Conservation (phyloP, 1,140 invertebrate species). For the Meloidogyne floridensis region DNA sequence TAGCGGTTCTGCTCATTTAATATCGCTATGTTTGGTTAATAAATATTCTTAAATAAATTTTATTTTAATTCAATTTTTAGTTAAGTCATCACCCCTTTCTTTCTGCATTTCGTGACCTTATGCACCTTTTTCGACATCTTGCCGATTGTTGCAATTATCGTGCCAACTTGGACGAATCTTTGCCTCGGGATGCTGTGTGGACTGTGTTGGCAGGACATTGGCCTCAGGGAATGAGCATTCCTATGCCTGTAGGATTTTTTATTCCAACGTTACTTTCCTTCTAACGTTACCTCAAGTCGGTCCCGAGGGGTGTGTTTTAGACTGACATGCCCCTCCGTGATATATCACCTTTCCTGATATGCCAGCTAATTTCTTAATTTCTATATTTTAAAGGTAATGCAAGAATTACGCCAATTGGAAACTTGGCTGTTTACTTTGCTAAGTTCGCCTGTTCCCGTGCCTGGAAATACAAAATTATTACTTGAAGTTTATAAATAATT, state of each 20-base stretch:
- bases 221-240: constrained; percentile 70
- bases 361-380: too few species aligned
- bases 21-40: not conserved
- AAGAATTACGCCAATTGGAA: constrained; percentile 95
- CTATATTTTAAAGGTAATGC: constrained; percentile 72
- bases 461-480: constrained; percentile 90
- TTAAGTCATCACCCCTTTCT: constrained; percentile 99
- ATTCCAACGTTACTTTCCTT: too few species aligned
- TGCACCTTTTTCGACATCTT: constrained; percentile 88
- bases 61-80: constrained; percentile 77
- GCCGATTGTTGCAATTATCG: constrained; percentile 89
- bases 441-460: constrained; percentile 93
- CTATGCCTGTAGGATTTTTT: not conserved
- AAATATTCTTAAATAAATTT: not conserved
- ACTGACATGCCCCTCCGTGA: too few species aligned
- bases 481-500: constrained; percentile 47
- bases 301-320: too few species aligned
- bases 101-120: constrained; percentile 92
- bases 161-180: constrained; percentile 65
- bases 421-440: constrained; percentile 79
- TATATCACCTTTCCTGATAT: too few species aligned
- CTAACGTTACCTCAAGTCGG: too few species aligned
- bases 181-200: constrained; percentile 67
- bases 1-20: not conserved
- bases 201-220: constrained; percentile 69